Evolutionary conservation across 2,797 vertebrate genomes (phyloP).

Genomic region (Thunnus albacares): DNA sequence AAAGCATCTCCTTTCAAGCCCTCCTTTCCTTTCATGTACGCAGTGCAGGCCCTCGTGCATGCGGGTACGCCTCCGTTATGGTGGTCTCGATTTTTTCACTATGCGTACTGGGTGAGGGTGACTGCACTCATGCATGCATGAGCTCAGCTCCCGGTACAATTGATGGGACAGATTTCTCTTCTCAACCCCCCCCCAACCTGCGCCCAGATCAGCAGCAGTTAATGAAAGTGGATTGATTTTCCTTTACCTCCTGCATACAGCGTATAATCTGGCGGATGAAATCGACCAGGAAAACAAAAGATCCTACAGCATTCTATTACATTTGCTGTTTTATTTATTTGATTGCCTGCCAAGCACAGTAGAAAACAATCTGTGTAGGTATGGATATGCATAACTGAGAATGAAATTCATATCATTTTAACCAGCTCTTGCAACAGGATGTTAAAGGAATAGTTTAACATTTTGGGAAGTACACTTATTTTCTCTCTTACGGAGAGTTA

Average conservation of each 20-base stretch:
- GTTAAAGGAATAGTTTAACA: not conserved
- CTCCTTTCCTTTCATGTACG: conserved; percentile 68
- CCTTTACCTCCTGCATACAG: conserved; percentile 57
- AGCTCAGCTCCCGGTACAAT: conserved; percentile 62
- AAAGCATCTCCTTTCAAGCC: conserved; percentile 71
- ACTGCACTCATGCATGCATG: conserved; percentile 53
- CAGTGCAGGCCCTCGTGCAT: conserved; percentile 41
- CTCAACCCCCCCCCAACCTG: conserved; percentile 20
- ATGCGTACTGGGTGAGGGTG: conserved; percentile 48
- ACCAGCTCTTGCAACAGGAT: not conserved
- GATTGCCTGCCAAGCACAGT: conserved; percentile 17
- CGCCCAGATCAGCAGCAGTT: conserved; percentile 77
- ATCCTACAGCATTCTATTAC: conserved; percentile 50
- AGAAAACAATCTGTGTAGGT: conserved; percentile 27
- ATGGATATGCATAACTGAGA: conserved; percentile 26
- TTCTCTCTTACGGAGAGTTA: not conserved
- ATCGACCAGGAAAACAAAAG: conserved; percentile 64
- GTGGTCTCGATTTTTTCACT: conserved; percentile 51
- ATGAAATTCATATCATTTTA: conserved; percentile 17
- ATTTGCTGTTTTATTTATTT: conserved; percentile 56
- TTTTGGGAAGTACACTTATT: not conserved
- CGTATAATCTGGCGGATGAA: conserved; percentile 62
- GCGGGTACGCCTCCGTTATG: conserved; percentile 49
- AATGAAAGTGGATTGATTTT: conserved; percentile 85
- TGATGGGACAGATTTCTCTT: conserved; percentile 57